Evolutionary conservation across 2,888 invertebrate genomes (phyloP).

Genomic region (Elegia similella): DNA sequence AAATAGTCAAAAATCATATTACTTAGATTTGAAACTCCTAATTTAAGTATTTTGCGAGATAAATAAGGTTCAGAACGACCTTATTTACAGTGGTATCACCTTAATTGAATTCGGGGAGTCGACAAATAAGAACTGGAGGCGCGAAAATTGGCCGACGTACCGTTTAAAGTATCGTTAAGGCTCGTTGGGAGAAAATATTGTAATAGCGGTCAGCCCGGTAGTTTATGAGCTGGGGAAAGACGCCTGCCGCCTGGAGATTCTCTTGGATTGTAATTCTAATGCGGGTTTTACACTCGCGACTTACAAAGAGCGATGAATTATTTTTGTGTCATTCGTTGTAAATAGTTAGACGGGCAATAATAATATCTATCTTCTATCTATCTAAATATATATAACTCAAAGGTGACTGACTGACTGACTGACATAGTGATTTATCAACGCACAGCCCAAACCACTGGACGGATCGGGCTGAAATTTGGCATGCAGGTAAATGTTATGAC

Average conservation of each 20-base stretch:
- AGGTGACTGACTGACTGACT: too few species aligned
- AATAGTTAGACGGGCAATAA: background rate
- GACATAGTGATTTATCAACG: too few species aligned
- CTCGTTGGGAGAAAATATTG: slow-evolving; percentile 71
- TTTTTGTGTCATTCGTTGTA: background rate
- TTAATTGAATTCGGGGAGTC: slow-evolving; percentile 77
- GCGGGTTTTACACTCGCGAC: slow-evolving; percentile 4
- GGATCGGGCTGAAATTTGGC: too few species aligned
- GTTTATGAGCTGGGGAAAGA: slow-evolving; percentile 67
- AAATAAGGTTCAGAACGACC: too few species aligned
- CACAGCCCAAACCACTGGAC: too few species aligned
- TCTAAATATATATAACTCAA: too few species aligned
- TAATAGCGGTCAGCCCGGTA: slow-evolving; percentile 54
- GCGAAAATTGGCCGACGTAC: slow-evolving; percentile 70
- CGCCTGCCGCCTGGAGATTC: slow-evolving; percentile 23
- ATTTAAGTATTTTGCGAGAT: too few species aligned
- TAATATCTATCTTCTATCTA: too few species aligned
- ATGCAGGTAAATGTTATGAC: too few species aligned
- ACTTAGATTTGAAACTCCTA: too few species aligned
- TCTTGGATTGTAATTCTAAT: background rate
- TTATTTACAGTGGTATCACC: too few species aligned
- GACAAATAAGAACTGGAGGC: slow-evolving; percentile 71
- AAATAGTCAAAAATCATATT: too few species aligned
- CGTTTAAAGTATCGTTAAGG: slow-evolving; percentile 79
- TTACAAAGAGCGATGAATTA: background rate